Conservation (phyloP, 2,888 invertebrate species). For the Parascotia fuliginaria region DNA sequence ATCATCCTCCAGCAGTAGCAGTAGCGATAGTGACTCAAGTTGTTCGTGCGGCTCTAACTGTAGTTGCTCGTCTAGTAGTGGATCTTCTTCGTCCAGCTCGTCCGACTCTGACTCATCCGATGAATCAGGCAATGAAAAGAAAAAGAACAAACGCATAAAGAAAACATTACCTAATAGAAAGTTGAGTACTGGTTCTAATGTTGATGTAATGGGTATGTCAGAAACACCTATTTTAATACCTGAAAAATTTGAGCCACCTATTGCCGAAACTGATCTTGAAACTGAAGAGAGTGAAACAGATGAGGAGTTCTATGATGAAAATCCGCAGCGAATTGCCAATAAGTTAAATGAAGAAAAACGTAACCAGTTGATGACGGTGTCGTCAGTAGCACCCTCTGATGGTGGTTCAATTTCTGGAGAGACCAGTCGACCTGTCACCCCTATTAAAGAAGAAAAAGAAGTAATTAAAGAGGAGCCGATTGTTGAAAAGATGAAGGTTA, state of each 20-base stretch:
- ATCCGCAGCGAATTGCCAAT: conserved; percentile 91
- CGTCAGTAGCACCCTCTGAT: conserved; percentile 87
- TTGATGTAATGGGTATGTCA: conserved; percentile 82
- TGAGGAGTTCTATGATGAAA: conserved; percentile 94
- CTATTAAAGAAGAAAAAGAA: conserved; percentile 72
- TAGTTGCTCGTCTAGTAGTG: conserved; percentile 91
- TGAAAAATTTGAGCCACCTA: conserved; percentile 85
- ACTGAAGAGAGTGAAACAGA: conserved; percentile 94
- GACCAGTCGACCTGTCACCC: conserved; percentile 88
- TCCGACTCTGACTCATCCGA: conserved; percentile 80
- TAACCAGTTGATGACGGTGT: conserved; percentile 87
- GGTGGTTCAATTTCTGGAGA: conserved; percentile 86
- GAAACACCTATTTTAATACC: conserved; percentile 77
- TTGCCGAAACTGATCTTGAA: conserved; percentile 93
- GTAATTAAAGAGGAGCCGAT: conserved; percentile 60
- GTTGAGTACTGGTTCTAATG: conserved; percentile 80
- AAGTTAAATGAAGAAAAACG: conserved; percentile 91
- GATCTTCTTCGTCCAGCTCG: conserved; percentile 88
- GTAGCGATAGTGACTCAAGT: conserved; percentile 90
- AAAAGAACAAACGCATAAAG: conserved; percentile 61
- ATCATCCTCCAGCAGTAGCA: conserved; percentile 91
- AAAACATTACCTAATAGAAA: conserved; percentile 69
- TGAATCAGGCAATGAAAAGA: conserved; percentile 71
- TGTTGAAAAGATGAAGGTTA: conserved; percentile 77
- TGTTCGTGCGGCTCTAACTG: conserved; percentile 94